Evolutionary conservation across 2,797 vertebrate species (phyloP).

Genomic region (Delichon dasypus): DNA sequence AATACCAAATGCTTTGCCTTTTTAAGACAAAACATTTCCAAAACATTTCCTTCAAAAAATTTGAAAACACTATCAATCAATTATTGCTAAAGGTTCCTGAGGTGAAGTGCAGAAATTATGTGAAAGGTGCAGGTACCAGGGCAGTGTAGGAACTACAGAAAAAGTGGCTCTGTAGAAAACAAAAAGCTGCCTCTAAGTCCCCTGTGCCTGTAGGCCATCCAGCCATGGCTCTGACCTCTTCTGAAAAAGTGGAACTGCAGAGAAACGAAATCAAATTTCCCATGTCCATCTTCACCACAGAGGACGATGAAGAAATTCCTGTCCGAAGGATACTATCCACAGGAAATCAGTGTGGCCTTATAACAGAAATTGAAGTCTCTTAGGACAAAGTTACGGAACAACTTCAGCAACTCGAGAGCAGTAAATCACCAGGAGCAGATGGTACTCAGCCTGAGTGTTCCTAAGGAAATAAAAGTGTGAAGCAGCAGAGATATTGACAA

Average conservation of each 20-base stretch:
- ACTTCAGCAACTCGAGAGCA: slow-evolving; percentile 64
- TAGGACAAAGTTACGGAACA: slow-evolving; percentile 65
- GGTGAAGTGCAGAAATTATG: neutral
- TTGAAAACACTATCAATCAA: neutral
- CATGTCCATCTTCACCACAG: neutral
- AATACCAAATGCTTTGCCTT: neutral
- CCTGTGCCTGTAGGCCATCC: fast-evolving
- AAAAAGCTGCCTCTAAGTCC: neutral
- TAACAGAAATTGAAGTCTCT: slow-evolving; percentile 59
- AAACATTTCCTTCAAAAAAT: slow-evolving; percentile 42
- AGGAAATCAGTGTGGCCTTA: slow-evolving; percentile 59
- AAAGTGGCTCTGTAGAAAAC: neutral
- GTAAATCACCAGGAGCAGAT: slow-evolving; percentile 77
- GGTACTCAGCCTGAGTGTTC: slow-evolving; percentile 73
- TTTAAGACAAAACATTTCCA: slow-evolving; percentile 28
- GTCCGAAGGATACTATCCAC: slow-evolving; percentile 64
- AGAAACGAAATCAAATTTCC: slow-evolving; percentile 10
- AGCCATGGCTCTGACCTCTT: neutral
- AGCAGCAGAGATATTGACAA: slow-evolving; percentile 70
- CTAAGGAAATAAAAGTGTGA: slow-evolving; percentile 76
- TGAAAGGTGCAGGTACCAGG: neutral
- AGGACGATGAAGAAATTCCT: slow-evolving; percentile 47
- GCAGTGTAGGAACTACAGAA: neutral
- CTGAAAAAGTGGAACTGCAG: neutral
- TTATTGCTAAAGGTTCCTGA: neutral